Base-by-base conservation (phyloP, 2,888 invertebrate genomes). In the Catotricha subobsoleta region DNA sequence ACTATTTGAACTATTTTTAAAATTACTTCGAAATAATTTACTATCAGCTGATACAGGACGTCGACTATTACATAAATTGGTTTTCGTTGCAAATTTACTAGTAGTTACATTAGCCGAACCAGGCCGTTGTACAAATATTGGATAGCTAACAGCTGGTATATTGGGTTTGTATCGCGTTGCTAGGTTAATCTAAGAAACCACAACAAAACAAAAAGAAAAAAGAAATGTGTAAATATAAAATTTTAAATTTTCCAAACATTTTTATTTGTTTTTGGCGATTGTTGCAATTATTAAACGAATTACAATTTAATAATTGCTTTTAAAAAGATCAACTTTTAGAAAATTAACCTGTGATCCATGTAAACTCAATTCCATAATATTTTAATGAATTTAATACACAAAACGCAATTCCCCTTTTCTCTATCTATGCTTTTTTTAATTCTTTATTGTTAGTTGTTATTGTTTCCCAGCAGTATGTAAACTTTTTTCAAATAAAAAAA, bases 151-250 rank as follows among this genome's bases (percentile, higher is more conserved):
- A 44, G 45, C 45, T 44, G 49, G 38, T 28, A 46, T 21, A 49
- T 58, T 61, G 41, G 59, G 52, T 54, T 58, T 60, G 41, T 59
- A 54, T 47, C 63, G 56, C 46, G 53, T 52, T 45, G 57, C 57
- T 48, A 63, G 57, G 53, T 60, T 62, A 51, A 63, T 62, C 62
- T 63, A 45, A n/a, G 44, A 40, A 33, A 45, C 41, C 41, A 45
- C 35, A 41, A 44, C 34, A 31, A 44, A 28, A 31, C 21, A 36
- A 31, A 42, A 44, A 36, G 31, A 41, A 35, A 31, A 27, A 18
- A 35, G 37, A 38, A 6, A 16, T 3, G 2, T 19, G 7, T 23
- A 19, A 10, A 25, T 30, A 10, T 5, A 30, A 13, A n/a, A n/a
- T 34, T 13, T 6, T 8, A 7, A 18, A 8, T 30, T 30, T 34